Base-by-base conservation (phyloP, 2,113 vertebrate species). In the Dasypus novemcinctus region DNA sequence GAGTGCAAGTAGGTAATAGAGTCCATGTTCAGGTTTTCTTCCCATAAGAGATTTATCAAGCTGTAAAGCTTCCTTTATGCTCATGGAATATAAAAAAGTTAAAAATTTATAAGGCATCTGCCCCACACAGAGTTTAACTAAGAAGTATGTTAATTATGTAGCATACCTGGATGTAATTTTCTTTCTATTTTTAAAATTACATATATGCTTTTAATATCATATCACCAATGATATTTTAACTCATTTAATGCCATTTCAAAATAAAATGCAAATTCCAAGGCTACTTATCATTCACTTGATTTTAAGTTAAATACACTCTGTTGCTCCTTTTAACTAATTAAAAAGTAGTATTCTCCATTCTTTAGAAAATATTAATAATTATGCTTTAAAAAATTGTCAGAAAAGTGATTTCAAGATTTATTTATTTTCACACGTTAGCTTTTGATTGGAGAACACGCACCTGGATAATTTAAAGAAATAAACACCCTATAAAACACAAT, bases 401-500 rank as follows among this genome's bases (percentile, higher is more conserved):
- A 49, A 80, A 91, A 82, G 46, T 1, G 41, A 49, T 93, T 97
- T 90, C 12, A 1, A 68, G 7, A 91, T 92, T 76, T 31, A 57
- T 96, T 31, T 84, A 84, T 83, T 93, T 52, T 21, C 52, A 0
- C 33, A 49, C 23, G 36, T 7, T 61, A 54, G 52, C 29, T 31
- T 18, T 0, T 87, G 33, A 95, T 57, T 14, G 61, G 46, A 52
- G 7, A 87, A 49, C 59, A n/a, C 1, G 15, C 14, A 0, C 0
- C 12, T 64, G 18, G 59, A 49, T 12, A 57, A 79, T 93, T 87
- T 93, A 68, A 69, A 95, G 98, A 97, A 97, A 97, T 82, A 95
- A 97, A 97, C 2, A 96, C 68, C 83, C 82, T 52, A 74, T 88
- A 95, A 96, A 91, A 97, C 0, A 76, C 90, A 97, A 97, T 6